phyloP scores from a whole-genome alignment of 2,888 invertebrate species.

The Acrocyrtus sp. region DNA sequence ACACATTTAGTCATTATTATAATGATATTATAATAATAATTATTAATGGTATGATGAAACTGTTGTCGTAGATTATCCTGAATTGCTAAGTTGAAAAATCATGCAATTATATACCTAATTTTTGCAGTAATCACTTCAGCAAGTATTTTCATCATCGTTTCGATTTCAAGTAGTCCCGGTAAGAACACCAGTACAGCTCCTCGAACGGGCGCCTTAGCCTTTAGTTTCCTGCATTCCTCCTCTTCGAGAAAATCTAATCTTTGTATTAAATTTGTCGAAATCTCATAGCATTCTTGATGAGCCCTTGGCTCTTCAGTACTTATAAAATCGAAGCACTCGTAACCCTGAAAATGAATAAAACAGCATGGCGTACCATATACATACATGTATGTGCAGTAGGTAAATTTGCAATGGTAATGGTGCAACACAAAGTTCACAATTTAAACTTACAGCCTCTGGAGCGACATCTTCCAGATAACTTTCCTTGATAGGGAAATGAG shows the following conservation, averaged over 20 bases:
- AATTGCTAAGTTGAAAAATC: too few species aligned
- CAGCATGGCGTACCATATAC: too few species aligned
- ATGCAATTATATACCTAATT: too few species aligned
- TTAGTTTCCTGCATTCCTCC: conserved; percentile 58
- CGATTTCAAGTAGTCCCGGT: conserved; percentile 82
- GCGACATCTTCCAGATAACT: conserved; percentile 45
- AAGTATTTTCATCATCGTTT: conserved; percentile 62
- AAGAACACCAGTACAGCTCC: conserved; percentile 87
- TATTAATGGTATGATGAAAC: too few species aligned
- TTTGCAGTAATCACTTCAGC: conserved; percentile 32
- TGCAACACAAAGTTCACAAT: neutral
- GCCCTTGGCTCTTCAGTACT: conserved; percentile 71
- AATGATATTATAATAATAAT: too few species aligned
- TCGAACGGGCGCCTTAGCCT: conserved; percentile 50
- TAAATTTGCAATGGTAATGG: neutral
- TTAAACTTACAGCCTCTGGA: conserved; percentile 9
- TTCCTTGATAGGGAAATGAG: conserved; percentile 28
- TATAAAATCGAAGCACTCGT: conserved; percentile 65
- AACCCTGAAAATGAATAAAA: conserved; percentile 18
- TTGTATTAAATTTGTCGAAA: conserved; percentile 73
- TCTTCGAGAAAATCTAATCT: conserved; percentile 75
- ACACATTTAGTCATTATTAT: too few species aligned
- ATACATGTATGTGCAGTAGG: too few species aligned
- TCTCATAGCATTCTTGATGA: conserved; percentile 71
- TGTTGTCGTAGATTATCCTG: too few species aligned